Conservation (phyloP, 2,113 vertebrate species). For the Bombycilla garrulus region DNA sequence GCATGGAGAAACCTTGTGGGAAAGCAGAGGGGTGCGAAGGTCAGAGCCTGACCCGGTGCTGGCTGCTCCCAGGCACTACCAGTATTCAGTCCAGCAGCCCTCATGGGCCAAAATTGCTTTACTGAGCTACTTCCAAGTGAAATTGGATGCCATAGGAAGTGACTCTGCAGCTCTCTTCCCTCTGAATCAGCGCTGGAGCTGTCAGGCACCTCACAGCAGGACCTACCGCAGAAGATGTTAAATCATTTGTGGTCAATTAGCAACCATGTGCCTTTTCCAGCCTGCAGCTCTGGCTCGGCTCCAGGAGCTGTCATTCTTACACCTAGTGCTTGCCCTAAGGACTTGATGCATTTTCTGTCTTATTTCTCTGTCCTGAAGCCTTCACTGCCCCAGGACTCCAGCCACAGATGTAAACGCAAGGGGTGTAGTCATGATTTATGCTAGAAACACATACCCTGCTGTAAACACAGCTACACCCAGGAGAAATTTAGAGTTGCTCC, state of each 20-base stretch:
- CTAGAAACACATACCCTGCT: not conserved
- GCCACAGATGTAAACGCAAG: not conserved
- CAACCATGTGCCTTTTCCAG: not conserved
- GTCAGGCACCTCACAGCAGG: not conserved
- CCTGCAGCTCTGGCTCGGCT: not conserved
- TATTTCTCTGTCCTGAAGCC: not conserved
- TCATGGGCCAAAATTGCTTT: not conserved
- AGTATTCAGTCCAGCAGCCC: not conserved
- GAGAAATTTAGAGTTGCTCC: not conserved
- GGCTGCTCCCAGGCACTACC: not conserved
- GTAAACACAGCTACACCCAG: not conserved
- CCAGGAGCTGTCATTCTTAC: not conserved
- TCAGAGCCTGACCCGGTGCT: fast-evolving
- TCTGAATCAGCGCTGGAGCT: not conserved
- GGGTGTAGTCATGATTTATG: not conserved
- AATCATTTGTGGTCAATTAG: not conserved
- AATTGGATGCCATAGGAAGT: not conserved
- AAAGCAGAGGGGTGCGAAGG: not conserved
- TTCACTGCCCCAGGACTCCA: not conserved
- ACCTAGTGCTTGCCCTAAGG: not conserved
- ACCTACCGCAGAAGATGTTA: not conserved
- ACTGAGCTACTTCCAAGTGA: not conserved
- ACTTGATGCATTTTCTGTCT: not conserved
- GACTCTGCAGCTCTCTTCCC: not conserved
- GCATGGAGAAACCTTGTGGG: not conserved